phyloP scores from a whole-genome alignment of 1,140 invertebrate species.

The Drosophila quadrilineata region DNA sequence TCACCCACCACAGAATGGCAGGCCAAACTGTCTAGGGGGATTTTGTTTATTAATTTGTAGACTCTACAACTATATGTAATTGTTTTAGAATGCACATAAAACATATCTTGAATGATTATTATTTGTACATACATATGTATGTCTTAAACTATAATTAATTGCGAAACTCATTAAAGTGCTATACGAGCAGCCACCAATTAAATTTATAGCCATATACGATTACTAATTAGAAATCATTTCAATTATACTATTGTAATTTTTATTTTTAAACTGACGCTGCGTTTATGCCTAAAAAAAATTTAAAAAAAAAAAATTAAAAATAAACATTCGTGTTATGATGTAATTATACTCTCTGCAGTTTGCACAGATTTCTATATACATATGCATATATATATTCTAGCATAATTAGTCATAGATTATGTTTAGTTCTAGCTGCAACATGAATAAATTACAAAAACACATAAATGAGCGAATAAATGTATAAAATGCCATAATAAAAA shows the following conservation, averaged over 20 bases:
- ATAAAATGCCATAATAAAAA: conserved; percentile 24
- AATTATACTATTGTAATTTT: neutral
- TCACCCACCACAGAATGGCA: conserved; percentile 73
- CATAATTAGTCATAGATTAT: conserved; percentile 51
- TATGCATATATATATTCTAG: conserved; percentile 29
- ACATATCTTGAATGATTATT: conserved; percentile 21
- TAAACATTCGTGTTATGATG: conserved; percentile 59
- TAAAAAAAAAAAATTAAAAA: no score
- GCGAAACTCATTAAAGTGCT: conserved; percentile 22
- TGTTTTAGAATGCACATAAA: conserved; percentile 40
- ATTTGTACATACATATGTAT: conserved; percentile 1
- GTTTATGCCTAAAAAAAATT: conserved; percentile 30
- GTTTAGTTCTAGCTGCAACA: conserved; percentile 3
- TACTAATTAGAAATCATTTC: conserved; percentile 25
- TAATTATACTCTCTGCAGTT: no score
- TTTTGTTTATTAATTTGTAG: conserved; percentile 48
- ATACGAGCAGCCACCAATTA: conserved; percentile 32
- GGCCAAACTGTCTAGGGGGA: conserved; percentile 71
- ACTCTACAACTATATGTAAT: no score
- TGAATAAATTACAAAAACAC: conserved; percentile 10
- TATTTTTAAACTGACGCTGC: conserved; percentile 32
- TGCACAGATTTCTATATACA: conserved; percentile 12
- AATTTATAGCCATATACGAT: no score
- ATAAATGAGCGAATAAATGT: neutral
- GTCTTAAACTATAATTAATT: conserved; percentile 13